Evolutionary conservation across 2,797 vertebrate genomes (phyloP), one percentile per base, ranked within the genome.

Genomic region (Harpia harpyja): DNA sequence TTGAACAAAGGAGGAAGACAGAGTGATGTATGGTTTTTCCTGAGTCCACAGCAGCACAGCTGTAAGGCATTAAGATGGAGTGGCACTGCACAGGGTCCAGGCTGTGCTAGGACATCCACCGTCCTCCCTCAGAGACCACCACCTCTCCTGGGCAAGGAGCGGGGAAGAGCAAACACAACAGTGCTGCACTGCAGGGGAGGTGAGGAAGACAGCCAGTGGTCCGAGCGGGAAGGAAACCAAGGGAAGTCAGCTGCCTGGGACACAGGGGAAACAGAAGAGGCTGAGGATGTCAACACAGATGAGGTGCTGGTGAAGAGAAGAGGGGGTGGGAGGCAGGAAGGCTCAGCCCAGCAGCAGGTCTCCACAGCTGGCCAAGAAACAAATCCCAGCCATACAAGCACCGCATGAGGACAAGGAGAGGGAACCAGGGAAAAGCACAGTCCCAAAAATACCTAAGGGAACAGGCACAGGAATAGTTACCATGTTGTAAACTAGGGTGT

Each of bases 291-390:
- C 82, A 93, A 77, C 59, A 14, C n/a, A 76, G 54, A 56, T 27
- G 70, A 91, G 69, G 74, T 87, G 94, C 53, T 78, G 78, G 61
- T 85, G 78, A 86, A 86, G 64, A 70, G 32, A 43, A 73, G 53
- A 89, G 56, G 18, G 33, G 30, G n/a, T 69, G 73, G 80, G n/a
- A 92, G 49, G 69, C 54, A 9, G 51, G 51, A 86, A 81, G 49
- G 46, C 56, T 68, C 48, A 73, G 72, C 9, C 14, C 35, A 63
- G 65, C 44, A 85, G 49, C 56, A 79, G 57, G 79, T 53, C 64
- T 37, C 39, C 4, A 5, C 82, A 67, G 44, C 72, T 44, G 73
- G 64, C 59, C 73, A 53, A 70, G 90, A 90, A 67, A 60, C 1
- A 0, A 65, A 67, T 70, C 57, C 37, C 14, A 18, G 33, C 23